A percentile compares a stretch with the other conserved stretches of the same genome.
phyloP scores from a whole-genome alignment of 2,797 vertebrate genomes.

The Premnoplex brunnescens region DNA sequence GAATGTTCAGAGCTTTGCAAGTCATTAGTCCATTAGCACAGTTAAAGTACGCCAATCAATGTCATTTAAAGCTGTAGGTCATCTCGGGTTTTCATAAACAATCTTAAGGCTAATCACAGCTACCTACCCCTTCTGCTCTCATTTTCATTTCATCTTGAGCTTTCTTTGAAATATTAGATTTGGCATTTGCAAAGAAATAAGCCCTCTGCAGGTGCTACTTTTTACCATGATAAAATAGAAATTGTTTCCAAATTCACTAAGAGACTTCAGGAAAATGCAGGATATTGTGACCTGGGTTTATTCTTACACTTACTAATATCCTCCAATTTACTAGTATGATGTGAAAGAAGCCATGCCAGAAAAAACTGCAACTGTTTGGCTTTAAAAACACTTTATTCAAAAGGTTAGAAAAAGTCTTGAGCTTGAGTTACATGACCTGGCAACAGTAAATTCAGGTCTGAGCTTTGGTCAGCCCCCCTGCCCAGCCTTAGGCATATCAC shows the following conservation, averaged over 20 bases:
- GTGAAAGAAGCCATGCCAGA: background rate
- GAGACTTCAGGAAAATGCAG: background rate
- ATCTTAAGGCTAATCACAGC: conserved; percentile 60
- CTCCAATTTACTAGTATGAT: background rate
- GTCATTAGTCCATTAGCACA: conserved; percentile 64
- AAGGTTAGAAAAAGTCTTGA: background rate
- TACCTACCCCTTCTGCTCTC: conserved; percentile 50
- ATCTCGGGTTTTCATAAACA: conserved; percentile 67
- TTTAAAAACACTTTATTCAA: background rate
- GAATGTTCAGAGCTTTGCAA: conserved; percentile 38
- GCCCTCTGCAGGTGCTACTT: background rate
- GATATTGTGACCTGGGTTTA: conserved; percentile 2
- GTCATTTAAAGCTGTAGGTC: conserved; percentile 59
- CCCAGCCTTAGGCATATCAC: background rate
- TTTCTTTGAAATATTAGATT: conserved; percentile 63
- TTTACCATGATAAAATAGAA: conserved; percentile 54
- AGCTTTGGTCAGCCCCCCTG: background rate
- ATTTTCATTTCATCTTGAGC: conserved; percentile 51
- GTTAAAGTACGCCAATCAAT: conserved; percentile 65
- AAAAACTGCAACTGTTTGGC: conserved; percentile 13
- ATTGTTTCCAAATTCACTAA: conserved; percentile 47
- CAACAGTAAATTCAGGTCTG: conserved; percentile 23
- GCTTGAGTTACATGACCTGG: background rate
- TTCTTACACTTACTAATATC: conserved; percentile 22
- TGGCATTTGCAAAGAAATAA: conserved; percentile 62